Base-by-base conservation (phyloP, 2,113 vertebrate species). In the Xiphias gladius region DNA sequence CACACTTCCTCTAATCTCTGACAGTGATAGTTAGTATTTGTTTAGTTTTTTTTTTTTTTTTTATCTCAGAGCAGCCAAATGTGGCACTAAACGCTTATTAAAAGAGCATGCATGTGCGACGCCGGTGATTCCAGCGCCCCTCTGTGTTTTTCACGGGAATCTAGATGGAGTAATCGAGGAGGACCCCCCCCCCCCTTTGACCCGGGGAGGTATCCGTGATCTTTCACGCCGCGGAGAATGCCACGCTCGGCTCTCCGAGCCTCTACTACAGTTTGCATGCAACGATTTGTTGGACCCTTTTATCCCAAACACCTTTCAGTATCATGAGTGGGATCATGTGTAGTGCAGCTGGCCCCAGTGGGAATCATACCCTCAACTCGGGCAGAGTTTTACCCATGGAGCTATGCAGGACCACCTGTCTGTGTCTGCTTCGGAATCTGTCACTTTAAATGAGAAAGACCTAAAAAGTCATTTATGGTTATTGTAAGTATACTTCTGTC, bases 161-260 rank as follows among this genome's bases (percentile, higher is more conserved):
- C 76, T 37, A 19, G 72, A 55, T 39, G 0, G 66, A 72, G 75
- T 65, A 65, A 80, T 77, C n/a, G 10, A 85, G 61, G 52, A 84
- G 58, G 59, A 70, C 76, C 50, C 76, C 74, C 71, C 41, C 39
- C 19, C 22, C 13, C 41, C 24, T 32, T 26, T 6, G 16, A 88
- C 82, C 80, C 20, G 30, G 79, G 82, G 90, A 72, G 69, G 57
- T 89, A 91, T 91, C 83, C 7, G 46, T 83, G 80, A 80, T 86
- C 87, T 72, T 64, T 48, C 50, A 72, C 59, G 37, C 67, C 37
- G 79, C 14, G 12, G 67, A 83, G 84, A 89, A 90, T 80, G 85
- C 78, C 72, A 57, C 8, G 58, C 77, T 72, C 5, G 48, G 79
- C 86, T 72, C 81, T 81, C 87, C 46, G 13, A 63, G 64, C 76